Conservation (phyloP, 2,113 vertebrate species). For the Trematocara unimaculatum region DNA sequence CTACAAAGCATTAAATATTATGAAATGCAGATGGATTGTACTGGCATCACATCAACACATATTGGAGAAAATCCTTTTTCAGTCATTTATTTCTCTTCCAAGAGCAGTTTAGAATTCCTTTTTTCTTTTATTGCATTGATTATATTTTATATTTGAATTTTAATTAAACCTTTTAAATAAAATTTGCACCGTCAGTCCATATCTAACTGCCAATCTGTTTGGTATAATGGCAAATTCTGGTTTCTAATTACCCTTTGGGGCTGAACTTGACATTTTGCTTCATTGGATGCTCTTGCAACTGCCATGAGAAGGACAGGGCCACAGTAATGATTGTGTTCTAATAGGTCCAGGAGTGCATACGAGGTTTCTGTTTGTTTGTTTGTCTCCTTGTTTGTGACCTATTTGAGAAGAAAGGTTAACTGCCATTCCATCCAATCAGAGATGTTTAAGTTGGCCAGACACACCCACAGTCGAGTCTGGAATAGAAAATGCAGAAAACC, state of each 20-base stretch:
- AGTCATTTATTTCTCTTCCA: not conserved
- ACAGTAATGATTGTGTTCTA: conserved; percentile 12
- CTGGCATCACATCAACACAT: conserved; percentile 3
- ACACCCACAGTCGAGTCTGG: conserved; percentile 6
- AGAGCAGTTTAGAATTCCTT: not conserved
- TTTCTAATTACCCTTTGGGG: conserved; percentile 6
- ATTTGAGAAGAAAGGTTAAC: conserved; percentile 52
- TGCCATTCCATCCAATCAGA: conserved; percentile 25
- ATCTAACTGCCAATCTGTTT: not conserved
- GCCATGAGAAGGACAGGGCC: not conserved
- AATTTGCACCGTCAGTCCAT: not conserved
- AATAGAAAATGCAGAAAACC: conserved; percentile 14
- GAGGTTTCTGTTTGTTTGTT: not conserved
- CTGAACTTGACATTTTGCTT: conserved; percentile 1
- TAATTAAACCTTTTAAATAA: not conserved
- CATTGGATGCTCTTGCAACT: not conserved
- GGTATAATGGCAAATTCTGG: not conserved
- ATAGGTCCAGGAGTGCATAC: not conserved
- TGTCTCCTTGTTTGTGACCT: not conserved
- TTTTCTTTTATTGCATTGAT: not conserved
- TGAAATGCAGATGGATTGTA: conserved; percentile 53
- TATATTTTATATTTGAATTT: not conserved
- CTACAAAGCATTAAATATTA: conserved; percentile 26
- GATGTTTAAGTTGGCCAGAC: conserved; percentile 34
- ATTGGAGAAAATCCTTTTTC: conserved; percentile 1